A percentile compares a stretch with the other conserved stretches of the same genome.
These are phyloP conservation scores for Caenorhabditis becei DNA, from an alignment of 2,888 invertebrate genomes.

Conservation along the genomic window DNA sequence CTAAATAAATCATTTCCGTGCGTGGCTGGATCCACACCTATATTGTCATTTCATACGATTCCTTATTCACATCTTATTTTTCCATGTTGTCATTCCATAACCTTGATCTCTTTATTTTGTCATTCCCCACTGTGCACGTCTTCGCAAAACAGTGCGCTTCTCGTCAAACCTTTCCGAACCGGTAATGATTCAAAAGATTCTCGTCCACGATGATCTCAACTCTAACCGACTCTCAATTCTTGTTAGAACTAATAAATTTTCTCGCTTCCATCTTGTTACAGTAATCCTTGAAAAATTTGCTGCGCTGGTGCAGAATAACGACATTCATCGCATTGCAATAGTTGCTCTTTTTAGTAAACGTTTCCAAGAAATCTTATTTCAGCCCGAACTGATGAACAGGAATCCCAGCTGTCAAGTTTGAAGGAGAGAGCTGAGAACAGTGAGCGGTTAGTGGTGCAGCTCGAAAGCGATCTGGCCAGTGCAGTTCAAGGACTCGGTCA, in stretches of 20 bases:
- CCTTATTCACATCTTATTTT: slow-evolving; percentile 7
- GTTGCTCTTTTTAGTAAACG: not conserved
- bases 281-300: not conserved
- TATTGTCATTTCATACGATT: not conserved
- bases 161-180: not conserved
- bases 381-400: slow-evolving; percentile 59
- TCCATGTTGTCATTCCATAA: slow-evolving; percentile 8
- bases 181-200: slow-evolving; percentile 19
- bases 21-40: slow-evolving; percentile 31
- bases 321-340: not conserved
- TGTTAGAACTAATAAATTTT: not conserved
- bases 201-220: slow-evolving; percentile 13
- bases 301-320: not conserved
- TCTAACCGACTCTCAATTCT: not conserved
- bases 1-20: slow-evolving; percentile 10
- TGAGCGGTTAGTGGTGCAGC: slow-evolving; percentile 56
- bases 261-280: not conserved
- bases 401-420: slow-evolving; percentile 32
- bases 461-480: slow-evolving; percentile 66
- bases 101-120: slow-evolving; percentile 12
- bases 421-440: slow-evolving; percentile 34
- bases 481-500: slow-evolving; percentile 43
- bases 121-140: slow-evolving; percentile 5
- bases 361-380: slow-evolving; percentile 17
- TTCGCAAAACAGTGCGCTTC: not conserved